Evolutionary conservation across 2,888 invertebrate genomes (phyloP).

Genomic region (Agonum fuliginosum): DNA sequence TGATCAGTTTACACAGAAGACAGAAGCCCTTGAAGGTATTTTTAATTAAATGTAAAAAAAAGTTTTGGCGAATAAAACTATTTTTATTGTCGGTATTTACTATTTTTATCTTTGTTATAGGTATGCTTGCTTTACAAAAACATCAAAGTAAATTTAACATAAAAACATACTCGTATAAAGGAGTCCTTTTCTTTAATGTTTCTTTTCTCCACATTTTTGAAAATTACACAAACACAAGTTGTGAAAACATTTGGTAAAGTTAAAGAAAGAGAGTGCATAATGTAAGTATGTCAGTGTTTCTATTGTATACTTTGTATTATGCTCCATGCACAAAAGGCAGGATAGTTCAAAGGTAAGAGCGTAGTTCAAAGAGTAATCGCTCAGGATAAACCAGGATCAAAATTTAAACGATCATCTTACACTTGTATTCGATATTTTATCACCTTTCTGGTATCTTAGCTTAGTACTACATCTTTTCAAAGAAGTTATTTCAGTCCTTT

Average conservation of each 20-base stretch:
- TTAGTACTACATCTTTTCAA: conserved; percentile 1
- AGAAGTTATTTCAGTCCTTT: background rate
- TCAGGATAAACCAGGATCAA: conserved; percentile 32
- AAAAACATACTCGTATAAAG: background rate
- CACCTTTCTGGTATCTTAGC: background rate
- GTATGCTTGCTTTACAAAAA: background rate
- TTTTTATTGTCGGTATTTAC: background rate
- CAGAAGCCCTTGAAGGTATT: conserved; percentile 14
- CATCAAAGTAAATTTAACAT: conserved; percentile 17
- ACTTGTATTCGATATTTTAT: conserved; percentile 38
- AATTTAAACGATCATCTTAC: conserved; percentile 27
- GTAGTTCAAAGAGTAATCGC: conserved; percentile 35
- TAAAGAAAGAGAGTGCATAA: conserved; percentile 1
- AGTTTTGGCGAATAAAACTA: background rate
- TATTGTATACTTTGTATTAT: conserved; percentile 31
- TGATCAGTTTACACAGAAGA: background rate
- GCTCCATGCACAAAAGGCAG: conserved; percentile 23
- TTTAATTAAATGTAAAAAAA: conserved; percentile 29
- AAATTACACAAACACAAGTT: conserved; percentile 17
- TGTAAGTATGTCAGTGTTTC: conserved; percentile 10
- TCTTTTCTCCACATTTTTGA: background rate
- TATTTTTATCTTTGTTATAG: background rate
- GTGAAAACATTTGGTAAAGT: conserved; percentile 4
- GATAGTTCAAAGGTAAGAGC: conserved; percentile 18
- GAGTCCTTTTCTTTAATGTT: background rate